Percentiles rank a stretch among this genome's conserved stretches.
phyloP scores from a whole-genome alignment of 2,797 vertebrate genomes.

The Pitangus sulphuratus region DNA sequence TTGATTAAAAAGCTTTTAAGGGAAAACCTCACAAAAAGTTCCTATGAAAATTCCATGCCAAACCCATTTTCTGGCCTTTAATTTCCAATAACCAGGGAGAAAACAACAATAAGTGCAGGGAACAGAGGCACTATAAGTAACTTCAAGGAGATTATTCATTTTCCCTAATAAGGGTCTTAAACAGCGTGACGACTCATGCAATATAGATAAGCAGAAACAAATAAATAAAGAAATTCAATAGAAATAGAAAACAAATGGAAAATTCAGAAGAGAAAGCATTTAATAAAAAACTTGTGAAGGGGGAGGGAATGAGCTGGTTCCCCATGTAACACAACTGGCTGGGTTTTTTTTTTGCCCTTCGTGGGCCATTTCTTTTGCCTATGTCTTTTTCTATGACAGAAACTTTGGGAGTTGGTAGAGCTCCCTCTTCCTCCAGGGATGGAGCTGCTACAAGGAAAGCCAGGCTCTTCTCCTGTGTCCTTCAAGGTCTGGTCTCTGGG shows the following conservation, averaged over 20 bases:
- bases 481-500: neutral
- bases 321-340: fast-evolving
- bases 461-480: neutral
- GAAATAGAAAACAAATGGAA: conserved; percentile 10
- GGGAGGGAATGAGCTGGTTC: neutral
- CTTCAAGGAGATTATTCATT: conserved; percentile 1
- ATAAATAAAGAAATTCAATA: neutral
- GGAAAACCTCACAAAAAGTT: neutral
- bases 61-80: conserved; percentile 13
- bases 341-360: neutral
- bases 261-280: neutral
- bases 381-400: neutral
- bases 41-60: neutral
- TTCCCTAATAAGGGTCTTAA: conserved; percentile 10
- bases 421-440: neutral
- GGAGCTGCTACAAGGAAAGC: neutral
- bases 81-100: conserved; percentile 1
- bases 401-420: neutral
- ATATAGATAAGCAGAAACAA: conserved; percentile 37
- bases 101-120: neutral
- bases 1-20: conserved; percentile 55
- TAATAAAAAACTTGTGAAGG: neutral
- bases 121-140: neutral
- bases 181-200: neutral
- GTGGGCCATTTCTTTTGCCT: neutral